Percentiles rank a stretch among this genome's conserved stretches.
phyloP scores from a whole-genome alignment of 2,797 vertebrate genomes.

The Valencia hispanica region DNA sequence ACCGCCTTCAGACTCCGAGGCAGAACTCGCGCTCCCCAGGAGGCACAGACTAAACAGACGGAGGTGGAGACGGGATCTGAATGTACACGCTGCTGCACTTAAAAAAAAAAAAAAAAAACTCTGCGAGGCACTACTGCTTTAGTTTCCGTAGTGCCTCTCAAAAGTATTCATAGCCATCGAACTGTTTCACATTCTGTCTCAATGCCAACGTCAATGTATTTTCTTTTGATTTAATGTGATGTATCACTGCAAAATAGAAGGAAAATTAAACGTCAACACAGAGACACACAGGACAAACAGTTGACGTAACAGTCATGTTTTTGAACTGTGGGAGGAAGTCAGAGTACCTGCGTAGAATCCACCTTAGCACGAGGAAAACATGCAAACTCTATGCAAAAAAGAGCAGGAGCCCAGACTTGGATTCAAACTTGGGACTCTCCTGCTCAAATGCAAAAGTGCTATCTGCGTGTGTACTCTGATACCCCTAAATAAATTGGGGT shows the following conservation, averaged over 20 bases:
- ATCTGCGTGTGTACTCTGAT: neutral
- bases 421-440: neutral
- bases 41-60: conserved; percentile 18
- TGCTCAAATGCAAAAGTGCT: too few species aligned
- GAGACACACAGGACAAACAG: neutral
- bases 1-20: conserved; percentile 40
- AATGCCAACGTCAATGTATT: neutral
- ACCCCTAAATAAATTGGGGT: neutral
- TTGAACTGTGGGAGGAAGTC: neutral
- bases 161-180: neutral
- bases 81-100: conserved; percentile 32
- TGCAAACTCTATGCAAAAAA: neutral
- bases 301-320: neutral
- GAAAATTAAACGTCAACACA: neutral
- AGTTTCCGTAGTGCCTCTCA: neutral
- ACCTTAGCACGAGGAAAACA: neutral
- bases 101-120: neutral
- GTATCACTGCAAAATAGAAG: neutral
- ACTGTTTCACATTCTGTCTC: neutral
- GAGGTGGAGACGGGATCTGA: conserved; percentile 35
- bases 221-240: neutral
- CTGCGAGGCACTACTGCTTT: neutral
- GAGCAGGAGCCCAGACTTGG: neutral
- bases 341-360: neutral
- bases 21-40: conserved; percentile 42